Evolutionary conservation across 2,888 invertebrate genomes (phyloP).

Genomic region (Trachelus troglodyta): DNA sequence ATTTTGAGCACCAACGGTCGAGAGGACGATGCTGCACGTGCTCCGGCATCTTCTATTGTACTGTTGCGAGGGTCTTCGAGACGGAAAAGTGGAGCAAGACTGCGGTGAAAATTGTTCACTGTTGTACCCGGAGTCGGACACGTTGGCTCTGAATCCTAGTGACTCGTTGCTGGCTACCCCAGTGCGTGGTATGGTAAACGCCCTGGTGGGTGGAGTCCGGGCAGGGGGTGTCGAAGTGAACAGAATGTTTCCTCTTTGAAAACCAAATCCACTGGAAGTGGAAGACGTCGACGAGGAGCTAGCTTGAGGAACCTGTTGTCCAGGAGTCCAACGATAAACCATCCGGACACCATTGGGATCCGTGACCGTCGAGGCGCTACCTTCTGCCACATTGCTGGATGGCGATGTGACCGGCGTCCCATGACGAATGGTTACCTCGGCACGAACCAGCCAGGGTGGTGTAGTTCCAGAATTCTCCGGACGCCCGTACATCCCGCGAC

Average conservation of each 20-base stretch:
- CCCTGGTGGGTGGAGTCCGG: conserved; percentile 38
- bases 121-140: conserved; percentile 69
- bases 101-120: conserved; percentile 69
- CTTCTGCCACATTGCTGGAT: conserved; percentile 51
- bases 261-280: conserved; percentile 57
- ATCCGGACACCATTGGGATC: conserved; percentile 68
- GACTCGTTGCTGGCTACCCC: conserved; percentile 37
- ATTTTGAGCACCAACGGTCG: conserved; percentile 66
- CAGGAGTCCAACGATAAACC: conserved; percentile 68
- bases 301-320: conserved; percentile 29
- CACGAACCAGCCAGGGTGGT: conserved; percentile 78
- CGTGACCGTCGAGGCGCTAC: conserved; percentile 53
- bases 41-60: conserved; percentile 72
- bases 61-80: conserved; percentile 56
- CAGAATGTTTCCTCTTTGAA: conserved; percentile 69
- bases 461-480: conserved; percentile 56
- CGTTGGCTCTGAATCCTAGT: conserved; percentile 31
- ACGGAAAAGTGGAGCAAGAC: conserved; percentile 57
- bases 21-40: conserved; percentile 77
- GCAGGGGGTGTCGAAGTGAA: conserved; percentile 69
- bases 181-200: conserved; percentile 53
- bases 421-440: conserved; percentile 75
- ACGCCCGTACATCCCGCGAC: conserved; percentile 14
- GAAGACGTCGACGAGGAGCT: conserved; percentile 21
- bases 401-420: conserved; percentile 55